phyloP scores from a whole-genome alignment of 2,797 vertebrate genomes.

The Eleutherodactylus coqui region DNA sequence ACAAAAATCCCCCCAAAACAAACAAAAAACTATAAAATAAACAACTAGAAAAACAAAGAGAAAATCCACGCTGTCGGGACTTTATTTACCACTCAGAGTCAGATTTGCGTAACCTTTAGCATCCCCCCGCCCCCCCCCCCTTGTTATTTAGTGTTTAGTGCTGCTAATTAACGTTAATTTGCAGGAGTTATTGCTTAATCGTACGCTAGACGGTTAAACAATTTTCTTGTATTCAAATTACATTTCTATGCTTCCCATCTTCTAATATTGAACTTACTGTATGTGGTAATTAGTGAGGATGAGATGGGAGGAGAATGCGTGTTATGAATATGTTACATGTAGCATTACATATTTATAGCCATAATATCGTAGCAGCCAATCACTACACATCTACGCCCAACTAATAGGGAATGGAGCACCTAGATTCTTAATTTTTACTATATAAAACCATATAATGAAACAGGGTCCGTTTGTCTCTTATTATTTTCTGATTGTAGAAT shows the following conservation, averaged over 20 bases:
- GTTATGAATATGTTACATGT: not conserved
- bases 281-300: not conserved
- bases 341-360: not conserved
- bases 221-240: conserved; percentile 25
- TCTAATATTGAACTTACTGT: not conserved
- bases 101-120: conserved; percentile 28
- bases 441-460: too few species aligned
- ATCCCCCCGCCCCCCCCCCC: not conserved
- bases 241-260: not conserved
- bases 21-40: not conserved
- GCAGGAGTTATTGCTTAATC: conserved; percentile 20
- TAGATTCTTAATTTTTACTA: too few species aligned
- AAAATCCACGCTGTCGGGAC: not conserved
- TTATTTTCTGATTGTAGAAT: too few species aligned
- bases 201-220: not conserved
- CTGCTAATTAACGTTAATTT: conserved; percentile 23
- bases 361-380: too few species aligned
- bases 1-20: not conserved
- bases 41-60: not conserved
- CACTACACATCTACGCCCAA: too few species aligned
- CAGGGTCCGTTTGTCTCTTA: too few species aligned
- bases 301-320: not conserved
- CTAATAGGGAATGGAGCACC: too few species aligned
- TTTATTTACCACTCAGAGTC: not conserved
- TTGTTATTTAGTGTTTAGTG: not conserved